A percentile compares a stretch with the other conserved stretches of the same genome.
phyloP scores from a whole-genome alignment of 2,113 vertebrate species.

The Sorex fumeus region DNA sequence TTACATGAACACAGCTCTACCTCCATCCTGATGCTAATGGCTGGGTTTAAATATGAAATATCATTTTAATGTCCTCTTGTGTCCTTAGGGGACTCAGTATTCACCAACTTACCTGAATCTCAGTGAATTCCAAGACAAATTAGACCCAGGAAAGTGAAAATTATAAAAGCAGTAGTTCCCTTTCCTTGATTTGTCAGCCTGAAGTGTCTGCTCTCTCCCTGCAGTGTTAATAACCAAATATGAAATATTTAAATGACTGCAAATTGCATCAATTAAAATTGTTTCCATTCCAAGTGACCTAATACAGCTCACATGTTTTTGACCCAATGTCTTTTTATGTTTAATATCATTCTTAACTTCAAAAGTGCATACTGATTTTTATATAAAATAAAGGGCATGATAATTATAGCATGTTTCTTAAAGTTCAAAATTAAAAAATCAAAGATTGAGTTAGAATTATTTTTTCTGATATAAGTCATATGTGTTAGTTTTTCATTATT shows the following conservation, averaged over 20 bases:
- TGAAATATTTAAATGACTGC: conserved; percentile 76
- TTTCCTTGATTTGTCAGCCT: conserved; percentile 36
- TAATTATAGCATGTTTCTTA: conserved; percentile 66
- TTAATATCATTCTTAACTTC: conserved; percentile 80
- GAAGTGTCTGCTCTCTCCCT: conserved; percentile 16
- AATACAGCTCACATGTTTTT: conserved; percentile 52
- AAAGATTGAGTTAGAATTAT: conserved; percentile 50
- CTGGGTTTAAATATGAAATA: conserved; percentile 76
- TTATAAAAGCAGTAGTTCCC: conserved; percentile 48
- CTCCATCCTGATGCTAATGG: background rate
- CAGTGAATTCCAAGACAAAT: conserved; percentile 31
- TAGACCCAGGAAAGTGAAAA: conserved; percentile 37
- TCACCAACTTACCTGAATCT: background rate
- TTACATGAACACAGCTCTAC: background rate
- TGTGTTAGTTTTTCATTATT: conserved; percentile 52
- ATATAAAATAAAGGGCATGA: background rate
- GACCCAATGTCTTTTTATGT: conserved; percentile 67
- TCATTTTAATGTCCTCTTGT: conserved; percentile 65
- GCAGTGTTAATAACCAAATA: conserved; percentile 76
- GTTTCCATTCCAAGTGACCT: conserved; percentile 69
- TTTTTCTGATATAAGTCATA: conserved; percentile 10
- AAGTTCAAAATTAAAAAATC: conserved; percentile 56
- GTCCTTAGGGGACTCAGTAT: conserved; percentile 62
- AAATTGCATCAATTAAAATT: conserved; percentile 76
- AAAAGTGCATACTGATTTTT: conserved; percentile 45